Base-by-base conservation (phyloP, 2,797 vertebrate species). In the Acomys russatus region DNA sequence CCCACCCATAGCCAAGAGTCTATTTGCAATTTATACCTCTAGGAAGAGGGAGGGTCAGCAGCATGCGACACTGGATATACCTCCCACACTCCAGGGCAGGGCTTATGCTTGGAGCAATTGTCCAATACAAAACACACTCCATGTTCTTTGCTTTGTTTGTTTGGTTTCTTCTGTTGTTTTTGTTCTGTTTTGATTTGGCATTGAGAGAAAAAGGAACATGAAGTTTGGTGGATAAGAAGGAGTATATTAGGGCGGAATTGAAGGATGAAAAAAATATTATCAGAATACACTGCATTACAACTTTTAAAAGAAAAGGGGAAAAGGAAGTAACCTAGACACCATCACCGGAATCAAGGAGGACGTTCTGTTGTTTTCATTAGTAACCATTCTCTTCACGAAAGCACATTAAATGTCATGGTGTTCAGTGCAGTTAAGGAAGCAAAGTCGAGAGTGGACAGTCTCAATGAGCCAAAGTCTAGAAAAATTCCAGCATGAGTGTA, bases 351-450 rank as follows among this genome's bases (percentile, higher is more conserved):
- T 90, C 17, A 51, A 92, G 15, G 71, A 22, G 22, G 8, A 91
- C 84, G 85, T 54, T n/a, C 51, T 35, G 44, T 51, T 87, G 23
- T 38, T 85, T 95, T 77, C 23, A 70, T 76, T 80, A 86, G 63
- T 71, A 33, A 73, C 30, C 15, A 90, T 64, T 92, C 0, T 82
- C n/a, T 71, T 59, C 20, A 87, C 77, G 30, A 71, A 82, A 82
- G 11, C 30, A 56, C 28, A 56, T 44, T 66, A 85, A 77, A 80
- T 74, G 2, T 38, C 0, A 30, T 30, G 73, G 61, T 80, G 63
- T 70, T 87, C 10, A 20, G 9, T 44, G 80, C 22, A 49, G 61
- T 94, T 74, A 68, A 23, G 88, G 23, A 88, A 82, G 30, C 28
- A 25, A 17, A 3, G 18, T 79, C 38, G 25, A 49, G 9, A 9